phyloP scores from a whole-genome alignment of 2,888 invertebrate genomes.

The Crematogaster levior region DNA sequence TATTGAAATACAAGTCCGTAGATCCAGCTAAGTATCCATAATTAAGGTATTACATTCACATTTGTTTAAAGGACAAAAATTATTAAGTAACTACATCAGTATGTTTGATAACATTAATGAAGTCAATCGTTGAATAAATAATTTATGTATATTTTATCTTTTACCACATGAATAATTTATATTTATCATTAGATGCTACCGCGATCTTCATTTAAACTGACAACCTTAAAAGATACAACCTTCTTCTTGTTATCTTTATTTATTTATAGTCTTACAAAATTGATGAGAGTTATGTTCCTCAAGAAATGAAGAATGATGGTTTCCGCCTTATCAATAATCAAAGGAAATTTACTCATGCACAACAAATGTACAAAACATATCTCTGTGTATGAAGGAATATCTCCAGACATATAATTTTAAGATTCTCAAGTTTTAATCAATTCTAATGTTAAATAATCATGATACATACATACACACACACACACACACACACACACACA shows the following conservation, averaged over 20 bases:
- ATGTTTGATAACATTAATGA: not conserved
- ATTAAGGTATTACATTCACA: not conserved
- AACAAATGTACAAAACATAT: not conserved
- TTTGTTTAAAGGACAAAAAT: not conserved
- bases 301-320: conserved; percentile 8
- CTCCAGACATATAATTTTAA: too few relatives aligned
- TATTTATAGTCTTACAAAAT: conserved; percentile 3
- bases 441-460: not conserved
- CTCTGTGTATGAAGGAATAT: not conserved
- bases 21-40: not conserved
- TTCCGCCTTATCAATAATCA: conserved; percentile 17
- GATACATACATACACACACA: too few relatives aligned
- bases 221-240: not conserved
- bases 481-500: too few relatives aligned
- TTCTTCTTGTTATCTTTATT: not conserved
- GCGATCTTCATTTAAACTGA: not conserved
- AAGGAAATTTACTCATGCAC: not conserved
- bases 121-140: not conserved
- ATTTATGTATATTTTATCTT: too few relatives aligned
- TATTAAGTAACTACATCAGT: not conserved
- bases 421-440: not conserved
- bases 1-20: not conserved
- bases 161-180: not conserved
- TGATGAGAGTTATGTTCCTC: not conserved
- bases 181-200: not conserved